Percentiles rank a stretch among this genome's conserved stretches.
These are phyloP conservation scores for Ooceraea biroi DNA, from an alignment of 1,140 invertebrate genomes.

Conservation along the genomic window DNA sequence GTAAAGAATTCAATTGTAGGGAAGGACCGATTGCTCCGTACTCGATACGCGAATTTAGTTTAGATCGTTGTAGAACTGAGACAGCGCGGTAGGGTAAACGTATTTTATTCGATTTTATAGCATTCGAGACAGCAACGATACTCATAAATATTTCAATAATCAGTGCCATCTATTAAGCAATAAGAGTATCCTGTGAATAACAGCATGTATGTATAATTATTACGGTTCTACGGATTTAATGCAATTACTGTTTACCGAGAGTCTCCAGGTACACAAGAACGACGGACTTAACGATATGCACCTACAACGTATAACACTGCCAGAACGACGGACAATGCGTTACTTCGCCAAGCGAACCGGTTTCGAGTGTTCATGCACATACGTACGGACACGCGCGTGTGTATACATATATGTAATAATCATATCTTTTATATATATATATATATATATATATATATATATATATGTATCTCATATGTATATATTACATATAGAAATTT, in stretches of 20 bases:
- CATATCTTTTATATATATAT: neutral
- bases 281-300: conserved; percentile 71
- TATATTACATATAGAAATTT: neutral
- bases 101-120: conserved; percentile 61
- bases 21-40: conserved; percentile 71
- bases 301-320: conserved; percentile 77
- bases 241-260: conserved; percentile 60
- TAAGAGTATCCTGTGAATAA: conserved; percentile 79
- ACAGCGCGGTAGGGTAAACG: conserved; percentile 60
- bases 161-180: conserved; percentile 86
- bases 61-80: conserved; percentile 68
- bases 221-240: conserved; percentile 67
- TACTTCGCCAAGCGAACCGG: conserved; percentile 58
- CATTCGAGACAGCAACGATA: conserved; percentile 74
- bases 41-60: conserved; percentile 73
- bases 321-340: conserved; percentile 63
- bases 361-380: conserved; percentile 10
- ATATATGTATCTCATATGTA: conserved; percentile 5
- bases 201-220: conserved; percentile 62
- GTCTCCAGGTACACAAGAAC: conserved; percentile 71
- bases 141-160: conserved; percentile 79
- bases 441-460: conserved; percentile 1
- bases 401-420: conserved; percentile 3
- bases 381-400: neutral
- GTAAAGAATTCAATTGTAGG: conserved; percentile 79